Base-by-base conservation (phyloP, 2,888 invertebrate genomes). In the Myopa tessellatipennis region DNA sequence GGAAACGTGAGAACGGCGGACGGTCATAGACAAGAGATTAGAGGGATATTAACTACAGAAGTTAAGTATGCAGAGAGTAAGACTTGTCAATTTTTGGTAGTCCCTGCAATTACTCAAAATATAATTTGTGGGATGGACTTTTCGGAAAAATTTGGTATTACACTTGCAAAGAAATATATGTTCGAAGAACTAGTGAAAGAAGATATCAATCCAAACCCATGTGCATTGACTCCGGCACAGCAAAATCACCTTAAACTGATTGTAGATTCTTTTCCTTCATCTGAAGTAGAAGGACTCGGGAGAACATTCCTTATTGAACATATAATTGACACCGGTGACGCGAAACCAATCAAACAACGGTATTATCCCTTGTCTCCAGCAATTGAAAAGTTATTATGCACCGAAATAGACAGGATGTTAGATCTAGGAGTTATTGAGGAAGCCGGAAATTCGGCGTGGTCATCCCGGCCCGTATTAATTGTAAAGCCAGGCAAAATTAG, bases 341-440 rank as follows among this genome's bases (percentile, higher is more conserved):
- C 80, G 2, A 71, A 75, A 45, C 80, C 81, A 14, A 74, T 81
- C 4, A 81, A 81, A 72, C 79, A 80, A 58, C 73, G 82, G 1
- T 80, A 79, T 60, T 82, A 80, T 52, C 79, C 81, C 0, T 76
- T 79, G 4, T 81, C 79, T 2, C 81, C 82, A 5, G 78, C 76
- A 3, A 77, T 80, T 8, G 81, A 82, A 58, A 75, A 76, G 65
- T n/a, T 79, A 8, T 63, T 82, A 45, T 80, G 76, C 72, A 58
- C 74, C 7, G 85, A 86, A 76, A 79, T 87, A 2, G 85, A 86
- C 50, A 61, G 82, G 1, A 87, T 87, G 85, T 40, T 87, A 12
- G 50, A 61, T 5, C 36, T 52, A 52, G 16, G 38, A 26, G 26
- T 26, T 26, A 26, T 26, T 26, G 26, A 26, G 26, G 26, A 26